Percentiles rank a stretch among this genome's conserved stretches.
Evolutionary conservation across 1,140 invertebrate genomes (phyloP).

Genomic region (Drosophila bocqueti): DNA sequence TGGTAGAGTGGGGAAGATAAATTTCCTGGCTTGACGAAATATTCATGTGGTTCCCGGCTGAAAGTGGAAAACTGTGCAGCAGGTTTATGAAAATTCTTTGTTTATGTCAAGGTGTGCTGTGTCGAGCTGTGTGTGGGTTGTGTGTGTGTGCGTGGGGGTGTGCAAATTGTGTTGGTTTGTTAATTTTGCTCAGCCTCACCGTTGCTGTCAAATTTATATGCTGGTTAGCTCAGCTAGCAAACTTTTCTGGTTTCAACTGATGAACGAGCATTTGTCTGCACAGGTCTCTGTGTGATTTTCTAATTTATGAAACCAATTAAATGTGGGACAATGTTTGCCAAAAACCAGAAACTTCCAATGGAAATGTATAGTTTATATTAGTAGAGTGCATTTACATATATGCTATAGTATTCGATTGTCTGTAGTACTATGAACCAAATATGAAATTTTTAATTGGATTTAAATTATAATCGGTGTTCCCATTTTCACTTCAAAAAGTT

Average conservation of each 20-base stretch:
- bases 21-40: constrained; percentile 74
- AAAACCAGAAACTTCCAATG: constrained; percentile 12
- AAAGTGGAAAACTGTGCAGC: constrained; percentile 62
- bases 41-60: constrained; percentile 63
- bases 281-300: constrained; percentile 54
- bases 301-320: constrained; percentile 74
- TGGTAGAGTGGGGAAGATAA: constrained; percentile 51
- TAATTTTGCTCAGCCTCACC: constrained; percentile 65
- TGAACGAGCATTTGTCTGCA: constrained; percentile 38
- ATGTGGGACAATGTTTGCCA: constrained; percentile 33
- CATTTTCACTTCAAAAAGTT: too few species aligned
- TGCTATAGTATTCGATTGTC: too few species aligned
- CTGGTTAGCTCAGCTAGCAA: constrained; percentile 63
- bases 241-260: constrained; percentile 58
- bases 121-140: not conserved
- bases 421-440: too few species aligned
- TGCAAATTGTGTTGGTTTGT: constrained; percentile 76
- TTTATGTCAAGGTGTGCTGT: constrained; percentile 54
- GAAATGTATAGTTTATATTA: not conserved
- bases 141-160: constrained; percentile 13
- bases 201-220: constrained; percentile 77
- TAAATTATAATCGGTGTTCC: too few species aligned
- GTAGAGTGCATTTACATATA: too few species aligned
- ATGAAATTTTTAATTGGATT: too few species aligned
- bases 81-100: constrained; percentile 82